Percentiles rank a stretch among this genome's conserved stretches.
These are phyloP conservation scores for Sphaerophoria rueppellii DNA, from an alignment of 2,888 invertebrate genomes.

Conservation along the genomic window DNA sequence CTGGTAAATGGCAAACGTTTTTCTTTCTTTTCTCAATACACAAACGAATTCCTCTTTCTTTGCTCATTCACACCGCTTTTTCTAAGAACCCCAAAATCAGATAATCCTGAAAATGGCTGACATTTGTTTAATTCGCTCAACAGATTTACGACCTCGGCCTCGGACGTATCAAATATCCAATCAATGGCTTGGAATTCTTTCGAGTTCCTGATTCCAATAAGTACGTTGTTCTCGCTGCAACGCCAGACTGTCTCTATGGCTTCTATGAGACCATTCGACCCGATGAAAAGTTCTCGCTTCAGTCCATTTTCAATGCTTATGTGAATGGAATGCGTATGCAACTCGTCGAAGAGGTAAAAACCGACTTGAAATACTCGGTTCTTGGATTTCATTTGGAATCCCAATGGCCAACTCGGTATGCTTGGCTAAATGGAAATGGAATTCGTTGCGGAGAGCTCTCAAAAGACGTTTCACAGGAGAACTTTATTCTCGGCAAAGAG, in stretches of 20 bases:
- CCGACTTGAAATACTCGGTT: constrained; percentile 89
- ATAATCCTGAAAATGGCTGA: not conserved
- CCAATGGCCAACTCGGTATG: constrained; percentile 89
- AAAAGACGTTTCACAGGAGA: constrained; percentile 40
- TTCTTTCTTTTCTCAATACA: constrained; percentile 51
- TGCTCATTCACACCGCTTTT: constrained; percentile 60
- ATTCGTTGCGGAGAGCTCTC: constrained; percentile 90
- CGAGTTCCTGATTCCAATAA: constrained; percentile 87
- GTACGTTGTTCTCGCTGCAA: constrained; percentile 92
- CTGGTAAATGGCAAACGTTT: constrained; percentile 83
- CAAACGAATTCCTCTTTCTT: constrained; percentile 39
- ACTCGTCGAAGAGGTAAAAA: constrained; percentile 88
- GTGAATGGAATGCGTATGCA: constrained; percentile 77
- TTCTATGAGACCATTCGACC: constrained; percentile 90
- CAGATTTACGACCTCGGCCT: constrained; percentile 95
- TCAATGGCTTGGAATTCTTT: constrained; percentile 94
- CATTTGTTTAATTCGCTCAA: constrained; percentile 78
- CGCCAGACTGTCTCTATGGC: constrained; percentile 92
- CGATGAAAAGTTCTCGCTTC: constrained; percentile 89
- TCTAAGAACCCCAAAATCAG: not conserved
- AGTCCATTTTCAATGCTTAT: constrained; percentile 77
- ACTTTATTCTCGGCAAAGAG: constrained; percentile 61
- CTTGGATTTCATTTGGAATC: constrained; percentile 90
- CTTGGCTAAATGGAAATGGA: constrained; percentile 94
- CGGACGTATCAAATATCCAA: constrained; percentile 87